Conservation (phyloP, 1,140 invertebrate genomes). For the Oppia nitens region DNA sequence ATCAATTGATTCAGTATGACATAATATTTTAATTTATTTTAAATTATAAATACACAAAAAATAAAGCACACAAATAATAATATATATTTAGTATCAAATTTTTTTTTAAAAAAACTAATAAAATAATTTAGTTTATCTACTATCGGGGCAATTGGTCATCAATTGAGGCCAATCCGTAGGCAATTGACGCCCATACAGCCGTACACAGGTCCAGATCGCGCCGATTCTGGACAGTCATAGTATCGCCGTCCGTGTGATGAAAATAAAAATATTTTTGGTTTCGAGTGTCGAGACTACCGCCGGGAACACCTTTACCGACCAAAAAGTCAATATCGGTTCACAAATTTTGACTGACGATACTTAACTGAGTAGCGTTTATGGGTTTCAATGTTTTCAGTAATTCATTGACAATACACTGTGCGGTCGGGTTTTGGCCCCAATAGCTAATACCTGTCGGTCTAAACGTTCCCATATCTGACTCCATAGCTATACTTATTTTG, state of each 20-base stretch:
- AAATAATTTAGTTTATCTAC: too few relatives aligned
- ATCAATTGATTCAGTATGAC: too few relatives aligned
- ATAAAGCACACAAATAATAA: too few relatives aligned
- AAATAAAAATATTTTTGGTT: conserved; percentile 62
- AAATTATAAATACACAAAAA: too few relatives aligned
- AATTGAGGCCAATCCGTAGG: too few relatives aligned
- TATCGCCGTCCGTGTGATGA: conserved; percentile 60
- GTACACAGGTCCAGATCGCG: conserved; percentile 47
- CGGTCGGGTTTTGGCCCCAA: conserved; percentile 31
- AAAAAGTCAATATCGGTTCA: conserved; percentile 48
- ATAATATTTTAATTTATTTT: too few relatives aligned
- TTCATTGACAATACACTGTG: conserved; percentile 17
- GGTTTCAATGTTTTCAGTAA: conserved; percentile 22
- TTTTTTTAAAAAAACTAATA: too few relatives aligned
- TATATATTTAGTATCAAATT: too few relatives aligned
- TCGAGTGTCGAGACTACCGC: conserved; percentile 43
- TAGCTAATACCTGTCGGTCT: conserved; percentile 44
- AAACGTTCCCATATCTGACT: conserved; percentile 68
- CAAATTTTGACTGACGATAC: conserved; percentile 32
- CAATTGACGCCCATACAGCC: conserved; percentile 51
- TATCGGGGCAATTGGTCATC: too few relatives aligned
- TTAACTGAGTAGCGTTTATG: conserved; percentile 37
- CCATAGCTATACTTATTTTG: conserved; percentile 53
- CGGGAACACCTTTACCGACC: conserved; percentile 44
- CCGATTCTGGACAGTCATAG: conserved; percentile 52